Evolutionary conservation across 2,113 vertebrate species (phyloP), one percentile per base, ranked within the genome.

Genomic region (Antechinus flavipes): DNA sequence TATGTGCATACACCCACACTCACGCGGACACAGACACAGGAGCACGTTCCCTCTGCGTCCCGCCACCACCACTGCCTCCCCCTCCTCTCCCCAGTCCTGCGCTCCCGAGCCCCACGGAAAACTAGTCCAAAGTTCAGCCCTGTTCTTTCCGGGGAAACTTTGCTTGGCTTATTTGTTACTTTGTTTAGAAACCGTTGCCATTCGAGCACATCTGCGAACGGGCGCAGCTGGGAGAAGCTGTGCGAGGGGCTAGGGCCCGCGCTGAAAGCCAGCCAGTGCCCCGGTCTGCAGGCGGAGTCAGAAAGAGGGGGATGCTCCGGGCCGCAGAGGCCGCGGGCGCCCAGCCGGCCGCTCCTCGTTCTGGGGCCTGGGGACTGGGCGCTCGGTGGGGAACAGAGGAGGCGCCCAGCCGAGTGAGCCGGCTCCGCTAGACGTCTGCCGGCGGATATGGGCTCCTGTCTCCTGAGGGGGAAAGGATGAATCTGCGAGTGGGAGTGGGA

Each of bases 401-500:
- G 68, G n/a, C 7, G 68, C n/a, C 68, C n/a, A 0, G 10, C 16
- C 12, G 90, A 30, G 7, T 25, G 7, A 5, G 47, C 47, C 4
- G 25, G 49, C 10, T 50, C 27, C 27, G n/a, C 68, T 42, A 8
- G 2, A 42, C n/a, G 42, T 90, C 27, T 19, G 25, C 24, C 12
- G 89, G 49, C 89, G 89, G 89, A 90, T 27, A 27, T 50, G 11
- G 24, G 27, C 19, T 50, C 25, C 49, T 50, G 25, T 52, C 90
- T 90, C 90, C 0, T 27, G 42, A 23, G 89, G 49, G 26, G 16
- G 0, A 56, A 56, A 68, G 30, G 54, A 52, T 53, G 1, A n/a
- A 19, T 84, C 9, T 53, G 2, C 10, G 1, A 27, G 35, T 1
- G 7, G 19, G 2, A 0, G 8, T 12, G 8, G 46, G 14, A 19